These are phyloP conservation scores for Hemibates koningsi DNA, from an alignment of 2,113 vertebrate genomes.

Conservation along the genomic window DNA sequence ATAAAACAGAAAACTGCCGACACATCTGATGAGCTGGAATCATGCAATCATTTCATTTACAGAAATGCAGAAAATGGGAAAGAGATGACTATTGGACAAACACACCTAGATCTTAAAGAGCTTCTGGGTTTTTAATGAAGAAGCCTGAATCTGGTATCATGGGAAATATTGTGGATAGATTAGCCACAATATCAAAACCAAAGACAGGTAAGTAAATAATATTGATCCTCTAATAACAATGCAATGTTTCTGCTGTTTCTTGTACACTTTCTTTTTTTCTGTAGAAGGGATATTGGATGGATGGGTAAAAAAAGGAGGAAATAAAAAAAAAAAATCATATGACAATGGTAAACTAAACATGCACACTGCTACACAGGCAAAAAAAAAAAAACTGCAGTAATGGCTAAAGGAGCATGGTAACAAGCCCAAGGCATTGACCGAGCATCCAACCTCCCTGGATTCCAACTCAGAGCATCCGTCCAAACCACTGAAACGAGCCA, in stretches of 20 bases:
- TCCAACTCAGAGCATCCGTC: not conserved
- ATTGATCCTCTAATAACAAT: not conserved
- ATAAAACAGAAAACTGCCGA: not conserved
- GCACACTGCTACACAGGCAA: not conserved
- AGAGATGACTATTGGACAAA: not conserved
- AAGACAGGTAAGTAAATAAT: not conserved
- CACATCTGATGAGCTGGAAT: not conserved
- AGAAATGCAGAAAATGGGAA: not conserved
- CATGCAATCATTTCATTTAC: not conserved
- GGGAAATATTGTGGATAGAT: not conserved
- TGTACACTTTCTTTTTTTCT: not conserved
- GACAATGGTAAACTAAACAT: not conserved
- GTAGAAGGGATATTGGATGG: not conserved
- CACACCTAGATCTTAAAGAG: not conserved
- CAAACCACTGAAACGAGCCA: not conserved
- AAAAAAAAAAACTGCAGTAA: accelerated
- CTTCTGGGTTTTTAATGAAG: not conserved
- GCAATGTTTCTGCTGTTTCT: not conserved
- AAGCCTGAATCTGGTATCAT: not conserved
- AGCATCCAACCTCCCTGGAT: not conserved
- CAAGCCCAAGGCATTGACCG: not conserved
- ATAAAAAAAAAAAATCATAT: not conserved
- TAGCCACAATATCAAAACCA: not conserved
- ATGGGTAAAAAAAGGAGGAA: not conserved
- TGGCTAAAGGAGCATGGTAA: not conserved